Base-by-base conservation (phyloP, 2,888 invertebrate species). In the Perithous albicinctus region DNA sequence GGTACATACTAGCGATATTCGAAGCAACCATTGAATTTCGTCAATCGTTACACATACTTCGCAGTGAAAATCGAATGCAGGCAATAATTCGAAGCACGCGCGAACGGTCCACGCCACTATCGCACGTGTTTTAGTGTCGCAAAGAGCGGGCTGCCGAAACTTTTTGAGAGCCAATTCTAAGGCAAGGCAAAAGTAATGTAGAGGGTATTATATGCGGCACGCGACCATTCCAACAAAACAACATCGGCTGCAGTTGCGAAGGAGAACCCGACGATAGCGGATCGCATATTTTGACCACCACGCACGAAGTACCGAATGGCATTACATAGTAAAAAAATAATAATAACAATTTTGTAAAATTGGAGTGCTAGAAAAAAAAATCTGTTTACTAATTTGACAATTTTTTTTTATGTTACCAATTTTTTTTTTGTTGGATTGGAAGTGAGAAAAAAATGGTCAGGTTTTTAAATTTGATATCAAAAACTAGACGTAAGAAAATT, bases 211-310 rank as follows among this genome's bases (percentile, higher is more conserved):
- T 29, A 74, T 70, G 74, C 54, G 74, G 56, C 48, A 69, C 29
- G 64, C 69, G 63, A 63, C n/a, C 48, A 23, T 82, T 78, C 51
- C 54, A 32, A 26, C 38, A 51, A 51, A 63, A 67, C 46, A 54
- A 82, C 72, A 61, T 73, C 46, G 67, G 32, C 61, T 75, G 69
- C 79, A 82, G 82, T 82, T 54, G 79, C 61, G 54, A 79, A 32
- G 61, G 70, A 61, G 82, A 69, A 46, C 67, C 63, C 79, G 75
- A 63, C 29, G 64, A 70, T 20, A 75, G 38, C 67, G 73, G 75
- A 63, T 15, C 82, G 69, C 41, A 35, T 1, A 32, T 18, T 10
- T 12, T 10, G 41, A 41, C 29, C 29, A 5, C 3, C 29, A 29
- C 29, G 29, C 29, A 29, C 29, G 29, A 4, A 5, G 5, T 5